These are phyloP conservation scores for Mustelus asterias DNA, from an alignment of 2,113 vertebrate genomes.

Conservation along the genomic window DNA sequence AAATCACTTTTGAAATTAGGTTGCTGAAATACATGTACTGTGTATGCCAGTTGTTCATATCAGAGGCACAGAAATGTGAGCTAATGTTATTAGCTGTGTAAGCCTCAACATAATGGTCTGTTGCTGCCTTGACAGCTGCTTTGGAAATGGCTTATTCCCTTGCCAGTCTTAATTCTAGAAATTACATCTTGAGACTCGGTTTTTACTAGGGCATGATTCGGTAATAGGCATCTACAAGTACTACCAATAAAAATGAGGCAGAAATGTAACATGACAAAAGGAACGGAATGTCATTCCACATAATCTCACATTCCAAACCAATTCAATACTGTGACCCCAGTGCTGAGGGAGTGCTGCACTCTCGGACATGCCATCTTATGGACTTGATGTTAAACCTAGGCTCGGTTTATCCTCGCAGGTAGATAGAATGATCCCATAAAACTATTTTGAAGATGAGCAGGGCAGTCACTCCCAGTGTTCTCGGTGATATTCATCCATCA, in stretches of 20 bases:
- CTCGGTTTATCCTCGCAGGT: background rate
- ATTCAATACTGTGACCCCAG: background rate
- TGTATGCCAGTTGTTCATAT: background rate
- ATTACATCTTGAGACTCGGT: background rate
- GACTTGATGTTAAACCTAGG: background rate
- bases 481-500: background rate
- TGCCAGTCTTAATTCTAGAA: background rate
- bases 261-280: background rate
- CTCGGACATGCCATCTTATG: background rate
- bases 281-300: background rate
- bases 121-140: slow-evolving; percentile 3
- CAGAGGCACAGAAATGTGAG: background rate
- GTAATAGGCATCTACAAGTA: background rate
- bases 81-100: background rate
- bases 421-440: background rate
- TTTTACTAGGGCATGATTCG: background rate
- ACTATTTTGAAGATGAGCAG: background rate
- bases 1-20: background rate
- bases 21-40: background rate
- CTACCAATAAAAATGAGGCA: background rate
- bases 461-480: background rate
- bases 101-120: background rate
- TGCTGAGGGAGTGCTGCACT: background rate
- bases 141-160: background rate
- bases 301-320: background rate